These are phyloP conservation scores for Sycophila texana DNA, from an alignment of 2,888 invertebrate genomes.

Conservation along the genomic window DNA sequence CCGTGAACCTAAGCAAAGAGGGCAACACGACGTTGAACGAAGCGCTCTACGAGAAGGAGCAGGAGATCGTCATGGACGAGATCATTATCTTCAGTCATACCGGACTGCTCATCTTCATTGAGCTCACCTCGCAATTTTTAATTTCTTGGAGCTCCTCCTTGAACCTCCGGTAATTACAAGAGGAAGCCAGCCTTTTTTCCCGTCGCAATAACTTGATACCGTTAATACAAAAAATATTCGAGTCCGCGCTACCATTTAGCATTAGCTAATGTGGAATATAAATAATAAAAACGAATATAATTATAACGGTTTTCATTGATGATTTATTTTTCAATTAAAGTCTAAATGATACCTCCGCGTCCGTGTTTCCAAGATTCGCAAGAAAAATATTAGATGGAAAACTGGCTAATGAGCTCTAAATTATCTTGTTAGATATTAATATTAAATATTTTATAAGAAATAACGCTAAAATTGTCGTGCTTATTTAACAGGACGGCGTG, in stretches of 20 bases:
- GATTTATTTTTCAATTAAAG: too few relatives aligned
- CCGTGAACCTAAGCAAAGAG: background rate
- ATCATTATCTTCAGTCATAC: conserved; percentile 62
- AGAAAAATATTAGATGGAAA: too few relatives aligned
- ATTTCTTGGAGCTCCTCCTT: conserved; percentile 64
- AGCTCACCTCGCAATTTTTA: conserved; percentile 62
- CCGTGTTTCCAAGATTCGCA: too few relatives aligned
- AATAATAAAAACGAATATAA: too few relatives aligned
- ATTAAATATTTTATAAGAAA: conserved; percentile 5
- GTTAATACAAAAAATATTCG: background rate
- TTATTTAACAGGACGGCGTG: conserved; percentile 66
- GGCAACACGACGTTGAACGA: background rate
- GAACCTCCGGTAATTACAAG: conserved; percentile 63
- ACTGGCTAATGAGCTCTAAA: too few relatives aligned
- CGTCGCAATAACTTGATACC: background rate
- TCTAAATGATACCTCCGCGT: too few relatives aligned
- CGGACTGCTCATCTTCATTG: conserved; percentile 58
- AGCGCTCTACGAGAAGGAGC: conserved; percentile 15
- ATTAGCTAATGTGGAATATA: too few relatives aligned
- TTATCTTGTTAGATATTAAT: background rate
- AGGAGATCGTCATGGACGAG: conserved; percentile 60
- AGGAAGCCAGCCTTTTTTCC: background rate
- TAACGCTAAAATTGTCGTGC: conserved; percentile 1
- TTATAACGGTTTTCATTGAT: too few relatives aligned
- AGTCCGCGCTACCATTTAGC: background rate